These are phyloP conservation scores for Cryptomyrus ogoouensis DNA, from an alignment of 2,113 vertebrate genomes.

Conservation along the genomic window DNA sequence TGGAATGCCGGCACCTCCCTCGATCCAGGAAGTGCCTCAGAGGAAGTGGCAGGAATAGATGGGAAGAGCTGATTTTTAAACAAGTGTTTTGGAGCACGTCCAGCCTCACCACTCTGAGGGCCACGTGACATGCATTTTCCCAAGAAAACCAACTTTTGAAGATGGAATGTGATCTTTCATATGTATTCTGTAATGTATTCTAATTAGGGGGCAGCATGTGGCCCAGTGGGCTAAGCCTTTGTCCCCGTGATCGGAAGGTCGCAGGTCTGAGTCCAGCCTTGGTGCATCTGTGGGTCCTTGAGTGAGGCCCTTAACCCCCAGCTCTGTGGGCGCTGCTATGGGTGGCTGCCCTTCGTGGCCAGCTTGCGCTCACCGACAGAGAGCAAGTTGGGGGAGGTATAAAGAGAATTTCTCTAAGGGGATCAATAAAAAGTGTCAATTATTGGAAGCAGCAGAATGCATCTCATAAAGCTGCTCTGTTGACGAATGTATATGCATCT, in stretches of 20 bases:
- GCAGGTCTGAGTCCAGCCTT: too few species aligned
- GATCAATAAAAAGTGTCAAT: too few species aligned
- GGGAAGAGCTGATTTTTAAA: not conserved
- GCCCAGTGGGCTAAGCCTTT: too few species aligned
- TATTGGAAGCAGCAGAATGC: not conserved
- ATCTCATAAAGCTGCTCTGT: not conserved
- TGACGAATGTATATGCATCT: not conserved
- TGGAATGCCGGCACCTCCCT: not conserved
- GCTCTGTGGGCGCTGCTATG: too few species aligned
- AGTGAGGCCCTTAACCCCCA: too few species aligned
- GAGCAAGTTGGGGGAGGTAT: too few species aligned
- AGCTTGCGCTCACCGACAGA: too few species aligned
- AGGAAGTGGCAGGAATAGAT: not conserved
- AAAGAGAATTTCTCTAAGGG: too few species aligned
- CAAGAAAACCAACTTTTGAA: not conserved
- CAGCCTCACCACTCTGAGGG: not conserved
- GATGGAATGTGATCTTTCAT: not conserved
- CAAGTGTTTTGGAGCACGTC: not conserved
- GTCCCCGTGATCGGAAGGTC: too few species aligned
- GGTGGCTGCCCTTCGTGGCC: too few species aligned
- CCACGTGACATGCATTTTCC: not conserved
- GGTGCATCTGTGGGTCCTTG: too few species aligned
- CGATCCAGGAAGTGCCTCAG: slow-evolving; percentile 10
- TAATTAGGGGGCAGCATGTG: not conserved
- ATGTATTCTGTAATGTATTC: not conserved